phyloP scores from a whole-genome alignment of 2,888 invertebrate genomes.

The Melitaea athalia region DNA sequence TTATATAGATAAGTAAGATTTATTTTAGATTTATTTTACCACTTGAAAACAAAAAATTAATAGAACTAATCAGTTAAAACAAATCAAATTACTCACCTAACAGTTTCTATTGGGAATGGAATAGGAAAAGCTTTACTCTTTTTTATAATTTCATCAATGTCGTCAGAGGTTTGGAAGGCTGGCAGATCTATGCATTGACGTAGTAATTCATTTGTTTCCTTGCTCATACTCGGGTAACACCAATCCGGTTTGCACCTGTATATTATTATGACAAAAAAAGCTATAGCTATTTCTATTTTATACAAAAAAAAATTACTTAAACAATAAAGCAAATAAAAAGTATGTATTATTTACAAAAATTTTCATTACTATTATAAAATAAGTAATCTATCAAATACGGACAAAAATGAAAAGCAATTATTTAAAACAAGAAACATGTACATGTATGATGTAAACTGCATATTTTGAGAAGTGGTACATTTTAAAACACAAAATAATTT shows the following conservation, averaged over 20 bases:
- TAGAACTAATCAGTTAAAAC: background rate
- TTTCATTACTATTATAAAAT: no score
- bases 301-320: no score
- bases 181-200: slow-evolving; percentile 61
- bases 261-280: background rate
- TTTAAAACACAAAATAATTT: no score
- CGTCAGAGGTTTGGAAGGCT: slow-evolving; percentile 41
- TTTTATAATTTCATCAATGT: slow-evolving; percentile 49
- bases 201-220: slow-evolving; percentile 70
- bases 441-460: no score
- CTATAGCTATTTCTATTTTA: no score
- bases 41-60: background rate
- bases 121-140: slow-evolving; percentile 54
- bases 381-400: no score
- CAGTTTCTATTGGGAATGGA: slow-evolving; percentile 54
- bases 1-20: no score
- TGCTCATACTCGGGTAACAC: slow-evolving; percentile 73
- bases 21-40: background rate
- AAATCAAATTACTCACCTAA: slow-evolving; percentile 43
- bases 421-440: no score
- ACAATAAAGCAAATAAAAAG: no score
- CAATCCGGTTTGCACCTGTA: slow-evolving; percentile 77
- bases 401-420: no score
- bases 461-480: no score
- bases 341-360: no score